These are phyloP conservation scores for Falco columbarius DNA, from an alignment of 2,797 vertebrate genomes.

Conservation along the genomic window DNA sequence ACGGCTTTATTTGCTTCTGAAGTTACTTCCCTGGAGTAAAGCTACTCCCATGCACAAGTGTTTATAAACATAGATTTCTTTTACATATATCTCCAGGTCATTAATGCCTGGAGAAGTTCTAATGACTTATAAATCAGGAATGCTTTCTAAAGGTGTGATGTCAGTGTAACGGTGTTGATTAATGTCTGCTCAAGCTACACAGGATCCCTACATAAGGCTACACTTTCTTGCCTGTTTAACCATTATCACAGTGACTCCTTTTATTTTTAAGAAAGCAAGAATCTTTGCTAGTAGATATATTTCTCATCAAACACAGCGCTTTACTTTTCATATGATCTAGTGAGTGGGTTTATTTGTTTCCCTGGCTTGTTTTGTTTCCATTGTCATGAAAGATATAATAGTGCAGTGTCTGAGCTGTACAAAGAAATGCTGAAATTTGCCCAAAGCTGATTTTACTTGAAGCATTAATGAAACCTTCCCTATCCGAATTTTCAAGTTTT, in stretches of 20 bases:
- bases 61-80: neutral
- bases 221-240: neutral
- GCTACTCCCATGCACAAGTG: neutral
- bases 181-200: neutral
- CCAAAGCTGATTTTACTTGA: neutral
- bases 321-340: neutral
- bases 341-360: neutral
- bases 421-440: neutral
- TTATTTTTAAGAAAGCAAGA: neutral
- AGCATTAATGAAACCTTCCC: neutral
- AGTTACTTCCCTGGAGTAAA: neutral
- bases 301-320: neutral
- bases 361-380: constrained; percentile 8
- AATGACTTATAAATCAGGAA: neutral
- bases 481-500: neutral
- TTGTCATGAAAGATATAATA: neutral
- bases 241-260: neutral
- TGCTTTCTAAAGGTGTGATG: neutral
- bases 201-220: neutral
- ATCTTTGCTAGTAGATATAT: neutral
- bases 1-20: neutral
- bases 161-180: neutral
- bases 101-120: neutral
- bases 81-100: constrained; percentile 9
- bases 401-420: neutral